Evolutionary conservation across 2,113 vertebrate genomes (phyloP).

Genomic region (Cyanistes caeruleus): DNA sequence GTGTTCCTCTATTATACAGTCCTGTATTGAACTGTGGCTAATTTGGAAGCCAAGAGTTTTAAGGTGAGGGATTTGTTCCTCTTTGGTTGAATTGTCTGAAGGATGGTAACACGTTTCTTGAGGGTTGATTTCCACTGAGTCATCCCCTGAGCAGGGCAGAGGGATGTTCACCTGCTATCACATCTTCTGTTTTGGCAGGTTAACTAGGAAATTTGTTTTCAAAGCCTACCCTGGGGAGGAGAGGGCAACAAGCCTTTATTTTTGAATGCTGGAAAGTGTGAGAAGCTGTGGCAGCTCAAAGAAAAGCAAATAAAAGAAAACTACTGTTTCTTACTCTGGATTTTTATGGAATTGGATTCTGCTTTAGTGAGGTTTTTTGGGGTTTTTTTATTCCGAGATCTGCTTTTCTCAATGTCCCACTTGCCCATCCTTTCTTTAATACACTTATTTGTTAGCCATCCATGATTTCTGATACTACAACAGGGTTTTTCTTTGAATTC

Average conservation of each 20-base stretch:
- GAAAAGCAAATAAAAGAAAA: neutral
- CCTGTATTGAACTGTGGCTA: neutral
- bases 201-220: constrained; percentile 9
- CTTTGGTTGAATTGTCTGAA: neutral
- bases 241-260: neutral
- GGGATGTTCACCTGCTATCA: neutral
- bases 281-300: neutral
- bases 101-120: neutral
- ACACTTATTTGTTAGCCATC: rapidly evolving
- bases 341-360: neutral
- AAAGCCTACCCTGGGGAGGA: neutral
- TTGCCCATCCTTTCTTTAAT: neutral
- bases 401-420: neutral
- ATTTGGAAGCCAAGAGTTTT: neutral
- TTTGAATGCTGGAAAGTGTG: neutral
- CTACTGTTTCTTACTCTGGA: neutral
- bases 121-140: constrained; percentile 49
- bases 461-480: neutral
- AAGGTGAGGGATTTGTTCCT: constrained; percentile 46
- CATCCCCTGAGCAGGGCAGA: constrained; percentile 13
- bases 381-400: neutral
- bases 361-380: neutral
- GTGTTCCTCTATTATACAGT: neutral
- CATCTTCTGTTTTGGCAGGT: constrained; percentile 45
- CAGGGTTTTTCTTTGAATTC: neutral